phyloP scores from a whole-genome alignment of 2,797 vertebrate genomes.

The Siniperca scherzeri region DNA sequence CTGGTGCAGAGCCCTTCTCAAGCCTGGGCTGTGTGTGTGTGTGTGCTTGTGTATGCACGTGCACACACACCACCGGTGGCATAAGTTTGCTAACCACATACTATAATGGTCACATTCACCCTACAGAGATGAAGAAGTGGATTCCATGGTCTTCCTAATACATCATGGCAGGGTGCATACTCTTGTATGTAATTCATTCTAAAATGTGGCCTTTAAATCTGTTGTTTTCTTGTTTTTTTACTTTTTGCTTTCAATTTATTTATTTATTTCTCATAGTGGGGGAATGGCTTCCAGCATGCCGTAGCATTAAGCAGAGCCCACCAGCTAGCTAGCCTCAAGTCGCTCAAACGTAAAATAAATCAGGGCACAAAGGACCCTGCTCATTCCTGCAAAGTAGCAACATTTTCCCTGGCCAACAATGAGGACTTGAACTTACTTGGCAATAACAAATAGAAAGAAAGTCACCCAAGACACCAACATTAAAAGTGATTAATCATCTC shows the following conservation, averaged over 20 bases:
- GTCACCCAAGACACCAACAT: conserved; percentile 96
- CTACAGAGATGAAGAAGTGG: conserved; percentile 83
- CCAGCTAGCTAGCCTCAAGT: conserved; percentile 88
- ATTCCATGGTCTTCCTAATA: conserved; percentile 82
- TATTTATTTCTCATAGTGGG: conserved; percentile 81
- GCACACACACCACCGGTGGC: conserved; percentile 70
- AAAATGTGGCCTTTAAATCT: conserved; percentile 91
- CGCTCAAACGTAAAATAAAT: conserved; percentile 92
- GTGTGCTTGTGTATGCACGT: conserved; percentile 10
- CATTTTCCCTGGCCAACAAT: conserved; percentile 91
- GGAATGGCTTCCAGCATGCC: conserved; percentile 86
- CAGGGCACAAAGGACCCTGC: conserved; percentile 91
- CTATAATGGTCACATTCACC: conserved; percentile 82
- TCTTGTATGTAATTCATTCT: conserved; percentile 89
- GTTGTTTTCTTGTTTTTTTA: conserved; percentile 78
- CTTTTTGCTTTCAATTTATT: conserved; percentile 79
- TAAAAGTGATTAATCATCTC: conserved; percentile 99
- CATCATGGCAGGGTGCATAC: conserved; percentile 86
- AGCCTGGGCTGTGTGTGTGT: conserved; percentile 9
- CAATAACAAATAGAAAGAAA: conserved; percentile 99
- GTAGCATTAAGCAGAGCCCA: conserved; percentile 89
- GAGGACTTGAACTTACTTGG: conserved; percentile 89
- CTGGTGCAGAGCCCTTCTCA: conserved; percentile 58
- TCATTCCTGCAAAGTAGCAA: conserved; percentile 92
- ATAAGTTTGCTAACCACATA: conserved; percentile 77